Base-by-base conservation (phyloP, 2,888 invertebrate species). In the Amphipyra berbera region DNA sequence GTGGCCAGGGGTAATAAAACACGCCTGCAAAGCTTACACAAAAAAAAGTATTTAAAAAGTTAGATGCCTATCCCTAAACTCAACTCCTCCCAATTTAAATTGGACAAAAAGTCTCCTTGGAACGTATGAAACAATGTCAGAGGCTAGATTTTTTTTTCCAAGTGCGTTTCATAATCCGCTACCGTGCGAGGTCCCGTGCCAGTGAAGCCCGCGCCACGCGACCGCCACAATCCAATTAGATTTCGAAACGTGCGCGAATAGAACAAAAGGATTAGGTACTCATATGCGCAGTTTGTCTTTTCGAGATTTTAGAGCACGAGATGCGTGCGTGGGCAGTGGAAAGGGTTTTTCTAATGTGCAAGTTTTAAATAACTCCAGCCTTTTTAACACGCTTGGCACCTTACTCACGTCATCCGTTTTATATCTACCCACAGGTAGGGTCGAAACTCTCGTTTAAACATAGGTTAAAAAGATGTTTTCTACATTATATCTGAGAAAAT, bases 151-250 rank as follows among this genome's bases (percentile, higher is more conserved):
- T 60, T 49, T 61, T 57, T 68, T 69, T 67, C 66, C 66, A 78
- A 76, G 62, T 73, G 73, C 76, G 76, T 79, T n/a, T 56, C 42
- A 61, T 76, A 73, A 69, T 74, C 68, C 61, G 41, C 52, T 53
- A 64, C 40, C 75, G 74, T 61, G 68, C 58, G 63, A 58, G 57
- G 85, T 81, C 88, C 75, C 90, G 90, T 90, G 90, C 73, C 13
- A 0, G 60, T 44, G 90, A 90, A 90, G 89, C 89, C 90, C 71
- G 45, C 53, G 73, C 75, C 87, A 86, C 85, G 88, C 81, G 86
- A 83, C 82, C 60, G n/a, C 42, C 21, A 55, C 69, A 78, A 90
- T 88, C 88, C 88, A 87, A 90, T 90, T 90, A 88, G 56, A 66
- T 69, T 79, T 67, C 48, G 70, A 81, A 84, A 88, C 85, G 86